These are phyloP conservation scores for Taeniopygia guttata DNA, from an alignment of 2,797 vertebrate genomes.

Conservation along the genomic window DNA sequence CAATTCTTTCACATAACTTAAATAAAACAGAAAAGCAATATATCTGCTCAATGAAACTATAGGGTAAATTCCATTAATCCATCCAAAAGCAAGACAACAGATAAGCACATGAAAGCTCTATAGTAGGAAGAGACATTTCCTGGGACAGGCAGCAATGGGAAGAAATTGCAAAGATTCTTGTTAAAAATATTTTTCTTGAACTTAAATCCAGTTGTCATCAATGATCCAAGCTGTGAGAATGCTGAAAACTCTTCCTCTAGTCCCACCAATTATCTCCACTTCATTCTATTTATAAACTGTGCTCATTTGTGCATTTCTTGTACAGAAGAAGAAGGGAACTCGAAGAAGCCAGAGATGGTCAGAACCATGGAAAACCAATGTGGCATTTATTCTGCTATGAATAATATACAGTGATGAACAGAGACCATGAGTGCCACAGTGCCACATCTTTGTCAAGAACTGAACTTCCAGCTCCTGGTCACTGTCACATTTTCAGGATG, in stretches of 20 bases:
- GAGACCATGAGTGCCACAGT: not conserved
- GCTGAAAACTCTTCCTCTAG: not conserved
- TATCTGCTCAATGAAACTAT: not conserved
- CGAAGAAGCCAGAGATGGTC: not conserved
- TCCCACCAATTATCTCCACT: not conserved
- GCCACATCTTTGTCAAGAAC: not conserved
- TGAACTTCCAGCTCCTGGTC: not conserved
- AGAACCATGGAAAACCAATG: not conserved
- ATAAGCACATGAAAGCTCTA: not conserved
- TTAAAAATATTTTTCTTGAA: not conserved
- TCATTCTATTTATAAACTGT: not conserved
- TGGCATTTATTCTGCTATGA: not conserved
- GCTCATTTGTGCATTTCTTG: not conserved
- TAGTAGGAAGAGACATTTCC: not conserved
- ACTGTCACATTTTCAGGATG: not conserved
- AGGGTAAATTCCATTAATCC: not conserved
- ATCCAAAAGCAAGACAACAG: not conserved
- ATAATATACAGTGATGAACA: not conserved
- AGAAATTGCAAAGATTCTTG: not conserved
- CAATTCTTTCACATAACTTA: not conserved
- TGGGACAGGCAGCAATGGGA: not conserved
- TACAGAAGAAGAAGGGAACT: not conserved
- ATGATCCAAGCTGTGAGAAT: not conserved
- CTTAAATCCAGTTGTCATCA: not conserved
- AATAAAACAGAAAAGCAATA: not conserved